A percentile compares a stretch with the other conserved stretches of the same genome.
Conservation (phyloP, 2,113 vertebrate species). For the Rhadina sibilatrix region DNA sequence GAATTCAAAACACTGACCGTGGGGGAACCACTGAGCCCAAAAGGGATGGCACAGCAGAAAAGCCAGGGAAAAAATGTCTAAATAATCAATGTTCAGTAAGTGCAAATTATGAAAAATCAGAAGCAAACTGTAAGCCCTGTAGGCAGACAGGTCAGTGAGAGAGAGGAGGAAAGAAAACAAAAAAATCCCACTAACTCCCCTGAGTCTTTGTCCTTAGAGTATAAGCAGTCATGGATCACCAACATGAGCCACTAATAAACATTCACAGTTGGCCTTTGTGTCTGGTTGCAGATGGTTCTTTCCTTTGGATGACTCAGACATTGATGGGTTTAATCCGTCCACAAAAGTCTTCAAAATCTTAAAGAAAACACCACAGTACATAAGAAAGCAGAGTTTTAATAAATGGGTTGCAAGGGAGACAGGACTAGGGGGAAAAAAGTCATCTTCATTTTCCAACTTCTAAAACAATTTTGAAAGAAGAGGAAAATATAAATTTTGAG, state of each 20-base stretch:
- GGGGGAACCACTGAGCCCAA: slow-evolving; percentile 77
- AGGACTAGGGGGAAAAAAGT: background rate
- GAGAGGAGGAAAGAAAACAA: background rate
- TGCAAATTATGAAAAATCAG: background rate
- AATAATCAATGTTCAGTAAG: background rate
- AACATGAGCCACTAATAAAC: background rate
- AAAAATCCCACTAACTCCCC: background rate
- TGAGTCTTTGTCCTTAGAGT: background rate
- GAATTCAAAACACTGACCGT: slow-evolving; percentile 67
- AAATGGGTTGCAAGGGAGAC: background rate
- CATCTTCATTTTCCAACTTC: background rate
- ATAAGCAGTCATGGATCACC: background rate
- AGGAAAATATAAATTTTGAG: background rate
- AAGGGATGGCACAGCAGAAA: slow-evolving; percentile 75
- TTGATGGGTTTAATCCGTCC: background rate
- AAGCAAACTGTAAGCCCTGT: background rate
- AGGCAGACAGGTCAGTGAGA: background rate
- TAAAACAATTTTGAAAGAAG: background rate
- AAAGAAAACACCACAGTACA: background rate
- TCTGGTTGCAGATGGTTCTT: background rate
- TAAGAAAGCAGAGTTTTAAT: slow-evolving; percentile 51
- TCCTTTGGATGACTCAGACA: background rate
- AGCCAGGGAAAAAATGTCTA: background rate
- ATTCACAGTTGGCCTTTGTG: background rate
- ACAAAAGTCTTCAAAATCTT: background rate